Base-by-base conservation (phyloP, 2,113 vertebrate genomes). In the Grantiella picta region DNA sequence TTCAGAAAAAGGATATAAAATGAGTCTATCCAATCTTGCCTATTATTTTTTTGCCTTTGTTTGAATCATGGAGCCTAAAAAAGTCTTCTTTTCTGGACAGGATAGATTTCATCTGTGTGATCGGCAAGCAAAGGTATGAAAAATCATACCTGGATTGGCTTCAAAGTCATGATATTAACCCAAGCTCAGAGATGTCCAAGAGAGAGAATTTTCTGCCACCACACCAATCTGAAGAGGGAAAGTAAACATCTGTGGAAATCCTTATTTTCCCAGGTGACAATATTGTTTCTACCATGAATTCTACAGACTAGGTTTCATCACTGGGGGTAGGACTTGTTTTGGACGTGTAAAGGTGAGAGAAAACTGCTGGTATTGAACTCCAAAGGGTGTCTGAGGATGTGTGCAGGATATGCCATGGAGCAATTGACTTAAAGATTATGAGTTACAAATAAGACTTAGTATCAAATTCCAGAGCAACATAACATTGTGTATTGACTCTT, bases 311-410 rank as follows among this genome's bases (percentile, higher is more conserved):
- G 8, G 49, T 78, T 75, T 82, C 13, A 16, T 71, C 70, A 47
- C 12, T 11, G 35, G 5, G 21, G 2, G 0, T 65, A 27, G 38
- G 7, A 69, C 20, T 66, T 54, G 10, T 59, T 88, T 64, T 83
- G 53, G 10, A 94, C 24, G 3, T 29, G 24, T 20, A n/a, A 75
- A 78, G 19, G 7, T 63, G 61, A 47, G 33, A 68, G 24, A 50
- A 4, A 81, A 56, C 4, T 35, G 31, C 6, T 27, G 15, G 3
- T 53, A 23, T 3, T 35, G 20, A 70, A 33, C 29, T 38, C 2
- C 0, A 35, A 68, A 36, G 5, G 3, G 2, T 3, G 0, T 49
- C 29, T 85, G 50, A 65, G 35, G 38, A 56, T 0, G 0, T 28
- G 9, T 31, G n/a, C 27, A 66, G 20, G 9, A 35, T 21, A 38